Evolutionary conservation across 2,113 vertebrate genomes (phyloP).

Genomic region (Ctenodactylus gundi): DNA sequence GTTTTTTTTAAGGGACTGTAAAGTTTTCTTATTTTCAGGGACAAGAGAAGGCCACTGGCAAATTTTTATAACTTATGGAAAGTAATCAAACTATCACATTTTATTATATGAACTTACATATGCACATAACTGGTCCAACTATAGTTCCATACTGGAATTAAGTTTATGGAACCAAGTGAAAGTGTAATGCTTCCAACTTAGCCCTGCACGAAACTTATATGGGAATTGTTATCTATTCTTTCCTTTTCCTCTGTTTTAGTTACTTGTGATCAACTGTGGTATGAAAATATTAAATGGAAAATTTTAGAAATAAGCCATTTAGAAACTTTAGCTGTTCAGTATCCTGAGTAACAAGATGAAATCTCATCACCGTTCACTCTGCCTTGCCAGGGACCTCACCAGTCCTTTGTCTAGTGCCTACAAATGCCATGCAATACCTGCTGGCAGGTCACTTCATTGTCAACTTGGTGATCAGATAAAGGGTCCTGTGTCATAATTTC

Average conservation of each 20-base stretch:
- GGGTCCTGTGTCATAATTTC: background rate
- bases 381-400: too few species aligned
- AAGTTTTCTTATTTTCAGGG: background rate
- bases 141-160: background rate
- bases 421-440: rapidly evolving
- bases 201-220: background rate
- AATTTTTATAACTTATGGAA: background rate
- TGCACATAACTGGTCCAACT: background rate
- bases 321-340: background rate
- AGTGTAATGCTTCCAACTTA: background rate
- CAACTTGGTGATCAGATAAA: background rate
- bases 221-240: rapidly evolving
- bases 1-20: too few species aligned
- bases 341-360: background rate
- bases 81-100: background rate
- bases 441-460: too few species aligned
- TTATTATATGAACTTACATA: background rate
- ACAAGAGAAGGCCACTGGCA: background rate
- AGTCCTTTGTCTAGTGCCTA: background rate
- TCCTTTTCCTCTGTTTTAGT: background rate
- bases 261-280: background rate
- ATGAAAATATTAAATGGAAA: background rate
- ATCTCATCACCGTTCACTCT: background rate
- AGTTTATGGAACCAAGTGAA: background rate
- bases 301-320: background rate